phyloP scores from a whole-genome alignment of 2,797 vertebrate species.

The Syngnathus acus region DNA sequence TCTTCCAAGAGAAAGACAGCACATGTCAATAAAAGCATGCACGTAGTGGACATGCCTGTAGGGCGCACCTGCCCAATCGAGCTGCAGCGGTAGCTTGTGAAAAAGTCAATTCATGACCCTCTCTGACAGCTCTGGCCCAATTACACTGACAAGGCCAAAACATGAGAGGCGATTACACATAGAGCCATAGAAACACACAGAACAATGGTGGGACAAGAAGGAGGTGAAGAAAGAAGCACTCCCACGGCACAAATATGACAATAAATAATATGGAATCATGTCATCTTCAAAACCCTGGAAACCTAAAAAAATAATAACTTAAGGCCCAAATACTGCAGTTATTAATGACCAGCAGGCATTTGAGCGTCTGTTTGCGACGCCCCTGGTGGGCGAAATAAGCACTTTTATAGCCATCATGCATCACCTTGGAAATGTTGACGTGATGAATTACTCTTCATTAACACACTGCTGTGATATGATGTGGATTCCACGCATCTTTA shows the following conservation, averaged over 20 bases:
- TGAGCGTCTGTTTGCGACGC: not conserved
- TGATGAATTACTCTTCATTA: slow-evolving; percentile 25
- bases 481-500: slow-evolving; percentile 28
- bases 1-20: slow-evolving; percentile 1
- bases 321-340: not conserved
- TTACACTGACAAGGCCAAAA: slow-evolving; percentile 69
- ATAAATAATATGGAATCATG: not conserved
- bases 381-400: not conserved
- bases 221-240: slow-evolving; percentile 20
- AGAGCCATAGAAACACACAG: slow-evolving; percentile 19
- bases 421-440: not conserved
- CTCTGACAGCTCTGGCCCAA: slow-evolving; percentile 66
- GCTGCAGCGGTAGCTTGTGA: slow-evolving; percentile 40
- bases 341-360: not conserved
- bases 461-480: slow-evolving; percentile 36
- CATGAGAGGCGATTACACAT: slow-evolving; percentile 45
- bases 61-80: slow-evolving; percentile 38
- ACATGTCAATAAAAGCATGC: slow-evolving; percentile 21
- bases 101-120: slow-evolving; percentile 59
- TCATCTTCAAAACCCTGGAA: not conserved
- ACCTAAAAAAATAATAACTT: not conserved
- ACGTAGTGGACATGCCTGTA: slow-evolving; percentile 25
- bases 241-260: slow-evolving; percentile 14
- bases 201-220: slow-evolving; percentile 41
- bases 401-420: not conserved